Evolutionary conservation across 2,113 vertebrate species (phyloP).

Genomic region (Dipodomys merriami): DNA sequence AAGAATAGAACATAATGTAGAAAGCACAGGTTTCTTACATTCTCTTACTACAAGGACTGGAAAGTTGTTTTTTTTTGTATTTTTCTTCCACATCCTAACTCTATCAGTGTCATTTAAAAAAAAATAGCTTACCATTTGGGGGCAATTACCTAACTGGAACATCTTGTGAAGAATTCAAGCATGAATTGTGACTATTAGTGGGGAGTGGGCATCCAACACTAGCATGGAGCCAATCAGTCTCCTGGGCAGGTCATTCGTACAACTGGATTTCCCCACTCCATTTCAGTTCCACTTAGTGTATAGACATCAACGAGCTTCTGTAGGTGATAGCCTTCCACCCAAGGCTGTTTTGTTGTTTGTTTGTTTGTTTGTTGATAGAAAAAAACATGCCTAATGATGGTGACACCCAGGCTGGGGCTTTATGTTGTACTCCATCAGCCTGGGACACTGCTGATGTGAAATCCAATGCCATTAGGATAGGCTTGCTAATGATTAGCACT

Average conservation of each 20-base stretch:
- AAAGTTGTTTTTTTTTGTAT: conserved; percentile 33
- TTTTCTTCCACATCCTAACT: conserved; percentile 64
- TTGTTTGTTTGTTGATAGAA: conserved; percentile 76
- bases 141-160: conserved; percentile 37
- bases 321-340: conserved; percentile 78
- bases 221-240: background rate
- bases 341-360: conserved; percentile 72
- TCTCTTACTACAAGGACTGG: background rate
- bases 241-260: conserved; percentile 62
- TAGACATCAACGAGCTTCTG: conserved; percentile 52
- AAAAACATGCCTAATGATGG: conserved; percentile 83
- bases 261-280: conserved; percentile 71
- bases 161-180: conserved; percentile 14
- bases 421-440: conserved; percentile 81
- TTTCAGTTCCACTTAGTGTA: conserved; percentile 58
- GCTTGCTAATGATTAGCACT: conserved; percentile 85
- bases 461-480: conserved; percentile 89
- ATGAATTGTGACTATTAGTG: background rate
- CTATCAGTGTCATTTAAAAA: conserved; percentile 27
- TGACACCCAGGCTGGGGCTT: conserved; percentile 79
- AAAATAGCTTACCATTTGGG: background rate
- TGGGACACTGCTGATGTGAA: conserved; percentile 85
- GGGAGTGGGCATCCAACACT: conserved; percentile 30
- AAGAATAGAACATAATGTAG: background rate
- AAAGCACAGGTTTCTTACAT: background rate